These are phyloP conservation scores for Axea sp. DNA, from an alignment of 2,888 invertebrate genomes.

Conservation along the genomic window DNA sequence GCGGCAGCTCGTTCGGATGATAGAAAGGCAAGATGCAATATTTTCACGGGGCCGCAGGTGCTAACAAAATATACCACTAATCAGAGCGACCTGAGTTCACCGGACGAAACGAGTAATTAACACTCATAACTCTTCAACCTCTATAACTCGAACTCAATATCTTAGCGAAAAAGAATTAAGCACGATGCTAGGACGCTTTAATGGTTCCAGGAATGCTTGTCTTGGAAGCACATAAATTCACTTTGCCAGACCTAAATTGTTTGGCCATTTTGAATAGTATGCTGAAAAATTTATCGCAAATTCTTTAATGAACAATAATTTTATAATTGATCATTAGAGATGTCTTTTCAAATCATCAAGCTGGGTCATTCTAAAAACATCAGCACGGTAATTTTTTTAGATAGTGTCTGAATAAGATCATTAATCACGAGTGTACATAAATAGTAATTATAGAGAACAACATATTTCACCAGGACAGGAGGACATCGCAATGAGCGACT, in stretches of 20 bases:
- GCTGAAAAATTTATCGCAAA: slow-evolving; percentile 51
- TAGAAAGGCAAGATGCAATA: slow-evolving; percentile 48
- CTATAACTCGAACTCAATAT: slow-evolving; percentile 63
- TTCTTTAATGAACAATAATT: slow-evolving; percentile 54
- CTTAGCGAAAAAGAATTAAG: slow-evolving; percentile 59
- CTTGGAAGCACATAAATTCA: slow-evolving; percentile 65
- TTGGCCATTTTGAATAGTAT: slow-evolving; percentile 39
- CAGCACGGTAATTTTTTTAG: not conserved
- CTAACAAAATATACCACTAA: slow-evolving; percentile 71
- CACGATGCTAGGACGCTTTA: slow-evolving; percentile 64
- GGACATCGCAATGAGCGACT: too few species aligned
- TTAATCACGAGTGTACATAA: too few species aligned
- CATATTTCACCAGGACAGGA: too few species aligned
- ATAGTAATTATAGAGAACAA: too few species aligned
- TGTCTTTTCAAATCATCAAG: slow-evolving; percentile 18
- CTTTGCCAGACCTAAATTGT: slow-evolving; percentile 55
- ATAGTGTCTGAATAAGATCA: too few species aligned
- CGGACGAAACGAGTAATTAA: slow-evolving; percentile 72
- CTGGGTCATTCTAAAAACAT: not conserved
- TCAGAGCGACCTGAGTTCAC: slow-evolving; percentile 65
- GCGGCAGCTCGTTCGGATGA: slow-evolving; percentile 50
- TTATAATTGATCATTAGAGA: slow-evolving; percentile 37
- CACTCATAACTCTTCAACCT: slow-evolving; percentile 71
- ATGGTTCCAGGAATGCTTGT: slow-evolving; percentile 65
- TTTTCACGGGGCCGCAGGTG: slow-evolving; percentile 69